Evolutionary conservation across 1,140 invertebrate species (phyloP), one percentile per base, ranked within the genome.

Genomic region (Drosophila nikananu): DNA sequence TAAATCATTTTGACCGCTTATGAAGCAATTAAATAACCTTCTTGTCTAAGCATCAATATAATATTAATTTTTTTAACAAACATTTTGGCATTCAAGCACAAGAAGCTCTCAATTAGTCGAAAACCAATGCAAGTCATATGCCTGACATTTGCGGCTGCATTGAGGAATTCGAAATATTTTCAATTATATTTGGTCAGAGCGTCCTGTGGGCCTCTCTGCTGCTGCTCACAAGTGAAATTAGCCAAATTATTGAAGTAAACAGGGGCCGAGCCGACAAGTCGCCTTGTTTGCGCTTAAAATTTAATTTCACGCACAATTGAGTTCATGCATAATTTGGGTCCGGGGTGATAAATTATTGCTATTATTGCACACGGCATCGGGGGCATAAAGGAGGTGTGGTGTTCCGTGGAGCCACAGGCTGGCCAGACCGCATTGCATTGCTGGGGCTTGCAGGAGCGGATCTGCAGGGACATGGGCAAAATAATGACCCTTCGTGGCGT

Each of bases 301-400:
- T 90, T 90, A 90, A 90, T 90, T 90, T 90, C 86, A 90, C 82
- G 81, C 86, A 90, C 86, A 90, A 90, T 90, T 90, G 86, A 90
- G 86, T 90, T 67, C 86, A 82, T 90, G 86, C 86, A 90, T 90
- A 90, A 90, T 90, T 90, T 82, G 71, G 35, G 79, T 70, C 55
- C 54, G 76, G 77, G 78, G 86, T 86, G 86, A 90, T 90, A 90
- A 90, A 90, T 90, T 90, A 90, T 90, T 81, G 70, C 75, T 79
- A 84, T 89, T 89, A 89, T 89, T 89, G 81, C 84, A 81, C 81
- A 89, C 72, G 71, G 35, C 71, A 57, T 32, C 13, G 30, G 39
- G n/a, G 54, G 57, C 25, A 32, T 19, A 44, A n/a, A 9, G 46
- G 37, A 67, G 30, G 62, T 67, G 63, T 32, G 39, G 63, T 70